Evolutionary conservation across 2,797 vertebrate genomes (phyloP), one percentile per base, ranked within the genome.

Genomic region (Tiaroga cobitis): DNA sequence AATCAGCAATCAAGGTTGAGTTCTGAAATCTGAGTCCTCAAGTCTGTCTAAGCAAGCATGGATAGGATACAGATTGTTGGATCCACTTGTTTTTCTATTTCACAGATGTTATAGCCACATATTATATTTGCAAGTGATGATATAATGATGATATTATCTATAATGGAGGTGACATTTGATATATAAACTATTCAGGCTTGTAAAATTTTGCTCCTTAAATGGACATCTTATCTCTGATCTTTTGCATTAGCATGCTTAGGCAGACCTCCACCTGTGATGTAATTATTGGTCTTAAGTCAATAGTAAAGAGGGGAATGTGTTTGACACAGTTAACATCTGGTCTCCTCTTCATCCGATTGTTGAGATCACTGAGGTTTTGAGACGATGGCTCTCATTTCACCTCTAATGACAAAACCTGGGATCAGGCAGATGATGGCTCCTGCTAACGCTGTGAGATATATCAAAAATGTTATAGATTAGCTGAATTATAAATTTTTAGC

Each of bases 291-390:
- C 61, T 75, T 73, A 84, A 74, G 87, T 91, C 87, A 75, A 86
- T 89, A 89, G 87, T 90, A 90, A 86, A 86, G 29, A 70, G 24
- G 65, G 79, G 85, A 87, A 39, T 56, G 81, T 78, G 24, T 82
- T 87, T 87, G 89, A 89, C 83, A 85, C 75, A 59, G 74, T 75
- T 91, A 89, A 90, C 89, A 90, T 88, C 87, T 93, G 90, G 92
- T 94, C 90, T 86, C 37, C 82, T 84, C 46, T 86, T 32, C 81
- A 46, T 70, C 69, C 80, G 82, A 80, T 68, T 80, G 85, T 86
- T 90, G 89, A 88, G 87, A 83, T 68, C 69, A 69, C 61, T 73
- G 76, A 90, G 83, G 79, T 74, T 89, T 83, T 85, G 39, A 3
- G 75, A 82, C 74, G 56, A 83, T 85, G 83, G 88, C 68, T 59